Conservation (phyloP, 2,113 vertebrate species). For the Nycticryphes semicollaris region DNA sequence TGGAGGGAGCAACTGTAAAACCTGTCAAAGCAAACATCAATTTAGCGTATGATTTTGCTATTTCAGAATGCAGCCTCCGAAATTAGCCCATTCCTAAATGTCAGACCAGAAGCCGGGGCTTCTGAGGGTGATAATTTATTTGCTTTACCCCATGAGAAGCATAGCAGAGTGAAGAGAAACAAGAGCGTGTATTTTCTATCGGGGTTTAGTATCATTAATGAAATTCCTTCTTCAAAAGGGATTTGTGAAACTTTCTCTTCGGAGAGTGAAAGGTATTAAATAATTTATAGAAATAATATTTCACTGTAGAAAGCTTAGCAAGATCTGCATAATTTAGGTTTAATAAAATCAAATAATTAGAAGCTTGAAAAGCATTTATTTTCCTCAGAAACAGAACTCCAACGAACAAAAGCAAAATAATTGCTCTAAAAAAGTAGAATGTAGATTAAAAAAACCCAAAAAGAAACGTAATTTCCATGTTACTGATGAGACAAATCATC, state of each 20-base stretch:
- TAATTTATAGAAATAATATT: slow-evolving; percentile 2
- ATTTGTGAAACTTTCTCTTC: background rate
- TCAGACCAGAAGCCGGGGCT: background rate
- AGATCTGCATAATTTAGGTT: background rate
- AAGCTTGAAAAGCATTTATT: background rate
- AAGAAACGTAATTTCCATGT: background rate
- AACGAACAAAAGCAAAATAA: background rate
- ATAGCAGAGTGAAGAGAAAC: background rate
- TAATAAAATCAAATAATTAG: background rate
- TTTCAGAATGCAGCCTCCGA: background rate
- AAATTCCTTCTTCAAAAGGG: background rate
- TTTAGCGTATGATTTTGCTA: background rate
- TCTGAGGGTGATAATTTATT: background rate
- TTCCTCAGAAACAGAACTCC: background rate
- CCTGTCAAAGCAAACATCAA: slow-evolving; percentile 15
- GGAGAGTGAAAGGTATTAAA: slow-evolving; percentile 1
- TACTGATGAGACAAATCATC: background rate
- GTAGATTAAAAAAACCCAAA: background rate
- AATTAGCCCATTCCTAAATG: background rate
- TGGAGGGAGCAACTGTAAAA: slow-evolving; percentile 2
- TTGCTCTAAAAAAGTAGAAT: background rate
- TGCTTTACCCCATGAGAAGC: background rate
- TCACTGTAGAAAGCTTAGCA: background rate
- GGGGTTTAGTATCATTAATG: background rate
- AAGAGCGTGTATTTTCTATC: background rate